These are phyloP conservation scores for Amphipyra tragopoginis DNA, from an alignment of 2,888 invertebrate species.

Conservation along the genomic window DNA sequence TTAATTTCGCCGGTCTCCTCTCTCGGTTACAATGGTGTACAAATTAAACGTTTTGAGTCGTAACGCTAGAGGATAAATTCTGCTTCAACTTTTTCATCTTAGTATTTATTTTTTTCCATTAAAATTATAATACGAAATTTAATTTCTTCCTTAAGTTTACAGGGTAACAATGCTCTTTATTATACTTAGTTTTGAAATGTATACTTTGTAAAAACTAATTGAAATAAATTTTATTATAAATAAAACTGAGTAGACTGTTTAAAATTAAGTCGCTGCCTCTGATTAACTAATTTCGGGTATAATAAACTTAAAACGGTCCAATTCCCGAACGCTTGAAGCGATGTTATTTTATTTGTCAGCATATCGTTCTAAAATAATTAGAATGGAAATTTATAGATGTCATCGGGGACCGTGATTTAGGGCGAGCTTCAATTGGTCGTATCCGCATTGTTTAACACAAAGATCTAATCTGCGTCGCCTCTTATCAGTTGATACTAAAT, in stretches of 20 bases:
- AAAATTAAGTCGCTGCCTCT: conserved; percentile 68
- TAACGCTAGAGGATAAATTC: conserved; percentile 70
- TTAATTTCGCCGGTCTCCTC: conserved; percentile 79
- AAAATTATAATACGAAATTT: conserved; percentile 65
- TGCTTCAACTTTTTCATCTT: conserved; percentile 65
- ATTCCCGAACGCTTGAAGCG: conserved; percentile 76
- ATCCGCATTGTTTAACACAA: conserved; percentile 76
- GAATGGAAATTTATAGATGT: conserved; percentile 86
- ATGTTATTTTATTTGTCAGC: conserved; percentile 83
- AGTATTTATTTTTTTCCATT: conserved; percentile 72
- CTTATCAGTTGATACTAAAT: conserved; percentile 61
- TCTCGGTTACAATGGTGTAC: conserved; percentile 78
- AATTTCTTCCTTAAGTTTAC: conserved; percentile 63
- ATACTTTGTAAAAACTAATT: conserved; percentile 45
- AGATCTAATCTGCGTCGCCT: conserved; percentile 57
- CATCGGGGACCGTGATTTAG: conserved; percentile 81
- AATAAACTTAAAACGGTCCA: conserved; percentile 79
- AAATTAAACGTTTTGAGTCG: conserved; percentile 77
- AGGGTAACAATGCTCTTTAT: conserved; percentile 49
- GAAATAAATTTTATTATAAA: conserved; percentile 34
- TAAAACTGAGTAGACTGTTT: conserved; percentile 62
- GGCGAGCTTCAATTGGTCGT: conserved; percentile 56
- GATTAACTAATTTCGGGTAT: conserved; percentile 77
- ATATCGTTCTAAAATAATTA: conserved; percentile 84
- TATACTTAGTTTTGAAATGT: conserved; percentile 60